These are phyloP conservation scores for Zygothrica quintamaculata DNA, from an alignment of 2,888 invertebrate species.

Conservation along the genomic window DNA sequence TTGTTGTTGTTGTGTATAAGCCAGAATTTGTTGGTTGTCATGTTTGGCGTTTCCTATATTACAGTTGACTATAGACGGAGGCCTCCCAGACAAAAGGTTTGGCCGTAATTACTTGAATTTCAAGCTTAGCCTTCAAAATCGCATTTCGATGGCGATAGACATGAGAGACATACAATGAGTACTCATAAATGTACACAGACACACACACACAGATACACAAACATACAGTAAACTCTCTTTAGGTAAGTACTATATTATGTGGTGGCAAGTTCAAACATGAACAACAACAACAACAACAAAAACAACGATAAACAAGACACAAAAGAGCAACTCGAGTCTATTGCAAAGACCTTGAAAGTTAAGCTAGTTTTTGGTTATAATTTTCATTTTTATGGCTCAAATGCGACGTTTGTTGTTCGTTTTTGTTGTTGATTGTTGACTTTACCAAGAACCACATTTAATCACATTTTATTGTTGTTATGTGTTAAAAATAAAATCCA, in stretches of 20 bases:
- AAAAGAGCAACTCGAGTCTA: constrained; percentile 57
- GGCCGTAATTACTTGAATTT: constrained; percentile 75
- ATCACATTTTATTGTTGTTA: constrained; percentile 61
- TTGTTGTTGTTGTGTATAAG: constrained; percentile 36
- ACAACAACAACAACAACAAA: constrained; percentile 19
- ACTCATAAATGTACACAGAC: constrained; percentile 11
- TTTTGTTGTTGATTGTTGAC: too few species aligned
- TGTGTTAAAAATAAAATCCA: constrained; percentile 54
- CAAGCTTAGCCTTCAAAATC: constrained; percentile 70
- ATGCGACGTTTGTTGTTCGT: constrained; percentile 52
- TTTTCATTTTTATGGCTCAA: constrained; percentile 56
- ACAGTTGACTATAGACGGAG: constrained; percentile 40
- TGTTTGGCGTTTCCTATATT: constrained; percentile 62
- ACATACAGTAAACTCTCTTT: constrained; percentile 45
- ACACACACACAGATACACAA: constrained; percentile 18
- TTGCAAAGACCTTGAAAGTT: constrained; percentile 70
- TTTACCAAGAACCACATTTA: constrained; percentile 74
- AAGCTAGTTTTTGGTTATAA: constrained; percentile 58
- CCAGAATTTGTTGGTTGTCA: constrained; percentile 50
- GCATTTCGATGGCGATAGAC: constrained; percentile 65
- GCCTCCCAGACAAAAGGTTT: constrained; percentile 45
- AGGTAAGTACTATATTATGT: constrained; percentile 22
- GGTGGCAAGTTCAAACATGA: constrained; percentile 41
- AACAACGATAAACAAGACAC: too few species aligned
- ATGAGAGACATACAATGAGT: constrained; percentile 26